These are phyloP conservation scores for Kryptolebias marmoratus DNA, from an alignment of 2,113 vertebrate species.

Conservation along the genomic window DNA sequence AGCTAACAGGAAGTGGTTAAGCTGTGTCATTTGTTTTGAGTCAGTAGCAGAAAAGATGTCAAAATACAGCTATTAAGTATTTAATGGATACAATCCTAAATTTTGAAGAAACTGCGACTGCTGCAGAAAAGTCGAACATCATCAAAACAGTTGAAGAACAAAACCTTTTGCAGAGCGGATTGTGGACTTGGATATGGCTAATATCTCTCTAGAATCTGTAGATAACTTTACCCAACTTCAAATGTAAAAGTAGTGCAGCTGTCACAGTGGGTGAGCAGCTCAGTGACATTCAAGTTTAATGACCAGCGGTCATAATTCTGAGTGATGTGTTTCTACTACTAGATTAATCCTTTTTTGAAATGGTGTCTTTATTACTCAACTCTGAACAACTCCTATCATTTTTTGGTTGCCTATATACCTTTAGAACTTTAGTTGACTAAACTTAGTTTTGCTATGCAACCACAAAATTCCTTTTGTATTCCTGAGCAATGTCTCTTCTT, in stretches of 20 bases:
- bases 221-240: conserved; percentile 29
- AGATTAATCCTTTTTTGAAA: conserved; percentile 19
- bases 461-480: background rate
- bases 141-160: background rate
- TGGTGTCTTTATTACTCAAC: conserved; percentile 5
- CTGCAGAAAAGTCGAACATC: background rate
- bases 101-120: background rate
- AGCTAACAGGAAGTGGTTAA: background rate
- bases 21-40: background rate
- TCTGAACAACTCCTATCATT: background rate
- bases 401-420: background rate
- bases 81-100: background rate
- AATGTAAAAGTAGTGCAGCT: conserved; percentile 22
- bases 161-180: background rate
- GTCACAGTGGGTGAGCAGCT: conserved; percentile 25
- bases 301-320: conserved; percentile 16
- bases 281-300: conserved; percentile 52
- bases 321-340: conserved; percentile 17
- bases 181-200: background rate
- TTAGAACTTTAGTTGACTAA: conserved; percentile 13
- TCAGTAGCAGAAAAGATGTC: background rate
- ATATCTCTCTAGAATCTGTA: conserved; percentile 2
- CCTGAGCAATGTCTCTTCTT: conserved; percentile 5
- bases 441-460: background rate
- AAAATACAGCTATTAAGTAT: background rate